phyloP scores from a whole-genome alignment of 2,797 vertebrate species.

The Micropoecilia bifurca region DNA sequence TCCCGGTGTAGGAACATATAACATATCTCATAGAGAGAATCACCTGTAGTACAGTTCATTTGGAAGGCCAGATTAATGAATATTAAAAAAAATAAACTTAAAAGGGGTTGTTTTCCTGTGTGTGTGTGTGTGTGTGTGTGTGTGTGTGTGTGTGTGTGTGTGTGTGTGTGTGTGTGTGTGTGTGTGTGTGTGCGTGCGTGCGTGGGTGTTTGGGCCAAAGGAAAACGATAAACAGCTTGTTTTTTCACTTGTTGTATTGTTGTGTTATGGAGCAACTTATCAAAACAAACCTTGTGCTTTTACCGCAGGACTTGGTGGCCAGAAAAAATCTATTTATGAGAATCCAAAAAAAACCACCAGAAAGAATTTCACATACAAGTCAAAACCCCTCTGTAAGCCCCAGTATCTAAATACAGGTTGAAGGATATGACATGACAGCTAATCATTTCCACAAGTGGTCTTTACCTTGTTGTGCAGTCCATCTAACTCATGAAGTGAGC shows the following conservation, averaged over 20 bases:
- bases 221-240: not conserved
- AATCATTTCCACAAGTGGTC: slow-evolving; percentile 42
- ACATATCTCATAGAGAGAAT: not conserved
- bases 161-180: no score
- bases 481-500: slow-evolving; percentile 30
- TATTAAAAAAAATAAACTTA: not conserved
- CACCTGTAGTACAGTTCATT: not conserved
- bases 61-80: not conserved
- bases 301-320: not conserved
- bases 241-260: not conserved
- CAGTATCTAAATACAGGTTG: slow-evolving; percentile 47
- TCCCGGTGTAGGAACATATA: not conserved
- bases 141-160: no score
- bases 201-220: not conserved
- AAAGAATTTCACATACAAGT: slow-evolving; percentile 15
- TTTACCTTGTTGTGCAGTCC: slow-evolving; percentile 56
- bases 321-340: not conserved
- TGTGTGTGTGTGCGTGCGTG: no score
- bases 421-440: slow-evolving; percentile 23
- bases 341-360: not conserved
- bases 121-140: no score
- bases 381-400: slow-evolving; percentile 1
- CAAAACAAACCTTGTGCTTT: not conserved
- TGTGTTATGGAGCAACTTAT: not conserved
- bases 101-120: not conserved